Evolutionary conservation across 2,113 vertebrate genomes (phyloP).

Genomic region (Colius striatus): DNA sequence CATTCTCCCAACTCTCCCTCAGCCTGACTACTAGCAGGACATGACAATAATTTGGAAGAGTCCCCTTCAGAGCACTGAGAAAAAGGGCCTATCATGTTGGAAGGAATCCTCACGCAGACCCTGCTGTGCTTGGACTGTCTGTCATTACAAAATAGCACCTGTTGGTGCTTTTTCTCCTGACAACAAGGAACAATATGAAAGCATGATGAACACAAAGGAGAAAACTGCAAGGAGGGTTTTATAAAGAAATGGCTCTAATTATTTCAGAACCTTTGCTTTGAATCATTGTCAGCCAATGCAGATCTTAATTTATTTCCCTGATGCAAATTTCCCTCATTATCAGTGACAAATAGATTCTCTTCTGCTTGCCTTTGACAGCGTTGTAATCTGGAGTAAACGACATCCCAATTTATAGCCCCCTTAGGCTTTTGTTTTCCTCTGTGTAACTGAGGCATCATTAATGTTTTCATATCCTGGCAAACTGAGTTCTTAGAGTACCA

Average conservation of each 20-base stretch:
- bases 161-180: background rate
- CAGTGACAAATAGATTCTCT: background rate
- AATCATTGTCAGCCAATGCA: constrained; percentile 14
- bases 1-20: background rate
- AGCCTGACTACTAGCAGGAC: constrained; percentile 22
- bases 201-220: background rate
- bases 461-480: background rate
- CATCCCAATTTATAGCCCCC: background rate
- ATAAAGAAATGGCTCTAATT: constrained; percentile 5
- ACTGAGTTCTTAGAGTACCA: background rate
- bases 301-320: background rate
- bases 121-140: constrained; percentile 2
- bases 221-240: background rate
- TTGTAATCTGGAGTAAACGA: background rate
- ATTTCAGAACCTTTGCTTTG: background rate
- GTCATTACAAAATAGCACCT: background rate
- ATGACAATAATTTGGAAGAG: background rate
- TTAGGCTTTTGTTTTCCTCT: background rate
- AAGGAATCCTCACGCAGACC: background rate
- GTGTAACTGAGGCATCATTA: background rate
- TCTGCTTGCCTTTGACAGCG: background rate
- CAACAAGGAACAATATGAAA: background rate
- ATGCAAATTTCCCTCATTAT: background rate
- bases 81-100: background rate
- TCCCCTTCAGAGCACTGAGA: background rate